Conservation (phyloP, 2,888 invertebrate genomes). For the Epiblema foenella region DNA sequence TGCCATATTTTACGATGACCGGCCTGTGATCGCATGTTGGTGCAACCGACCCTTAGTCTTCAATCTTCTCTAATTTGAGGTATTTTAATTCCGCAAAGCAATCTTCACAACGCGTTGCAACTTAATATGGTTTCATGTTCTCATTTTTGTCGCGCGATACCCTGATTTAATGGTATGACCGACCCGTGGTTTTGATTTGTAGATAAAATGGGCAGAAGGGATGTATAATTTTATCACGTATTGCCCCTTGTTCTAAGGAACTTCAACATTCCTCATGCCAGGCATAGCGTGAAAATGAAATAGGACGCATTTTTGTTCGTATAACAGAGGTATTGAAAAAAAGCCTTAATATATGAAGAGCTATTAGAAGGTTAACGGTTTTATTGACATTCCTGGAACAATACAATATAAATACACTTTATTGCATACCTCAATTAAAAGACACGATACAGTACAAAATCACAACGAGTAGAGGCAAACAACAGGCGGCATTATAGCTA, state of each 20-base stretch:
- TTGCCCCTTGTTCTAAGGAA: conserved; percentile 15
- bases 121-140: background rate
- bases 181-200: conserved; percentile 29
- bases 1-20: too few species aligned
- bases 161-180: conserved; percentile 5
- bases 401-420: too few species aligned
- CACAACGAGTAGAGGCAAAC: too few species aligned
- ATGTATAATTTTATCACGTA: conserved; percentile 42
- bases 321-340: background rate
- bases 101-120: too few species aligned
- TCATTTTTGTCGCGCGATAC: conserved; percentile 2
- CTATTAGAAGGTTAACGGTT: too few species aligned
- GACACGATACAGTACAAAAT: too few species aligned
- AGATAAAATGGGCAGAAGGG: conserved; percentile 29
- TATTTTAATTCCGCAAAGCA: background rate
- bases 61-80: background rate
- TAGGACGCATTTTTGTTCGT: conserved; percentile 5
- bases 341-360: too few species aligned
- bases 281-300: conserved; percentile 12
- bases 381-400: too few species aligned
- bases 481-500: too few species aligned
- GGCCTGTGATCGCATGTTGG: too few species aligned
- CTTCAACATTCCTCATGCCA: conserved; percentile 9
- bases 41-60: too few species aligned
- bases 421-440: too few species aligned